Base-by-base conservation (phyloP, 1,140 invertebrate genomes). In the Plodia interpunctella region DNA sequence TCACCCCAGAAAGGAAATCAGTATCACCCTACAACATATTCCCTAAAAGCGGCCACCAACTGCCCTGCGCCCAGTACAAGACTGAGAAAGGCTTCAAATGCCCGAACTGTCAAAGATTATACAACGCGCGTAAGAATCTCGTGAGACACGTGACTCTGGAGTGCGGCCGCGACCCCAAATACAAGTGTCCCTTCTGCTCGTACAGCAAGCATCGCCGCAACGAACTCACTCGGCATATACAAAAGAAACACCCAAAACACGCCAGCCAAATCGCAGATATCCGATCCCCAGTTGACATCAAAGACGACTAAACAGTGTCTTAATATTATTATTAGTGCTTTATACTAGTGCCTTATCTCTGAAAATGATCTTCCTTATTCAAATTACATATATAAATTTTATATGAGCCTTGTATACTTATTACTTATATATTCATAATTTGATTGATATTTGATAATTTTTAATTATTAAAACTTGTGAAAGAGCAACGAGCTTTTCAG, bases 141-240 rank as follows among this genome's bases (percentile, higher is more conserved):
- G 92, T 91, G 65, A 91, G 93, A 6, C 94, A 94, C 81, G 87
- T 92, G 62, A 91, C 91, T 66, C 89, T 93, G 62, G 93, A 94
- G 78, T 94, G 94, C 76, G 93, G 93, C n/a, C 91, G 91, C 77
- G 91, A 92, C 60, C 92, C 93, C 13, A 91, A 93, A 76, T 94
- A 94, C 83, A 90, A 91, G 67, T 94, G 94, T 68, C 92, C 92
- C 8, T 90, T 91, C 78, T 94, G 93, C 78, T 50, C 76, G 58
- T 88, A 87, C 76, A 81, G 81, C 80, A 90, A 90, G 75, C 90
- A 88, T 72, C 90, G 69, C 68, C 81, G 83, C 80, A 90, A 91
- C 70, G 91, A 92, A 68, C 90, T 92, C 63, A 93, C 89, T 73
- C 88, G 90, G 63, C 91, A 92, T 78, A 82, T 91, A 52, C 83